Conservation (phyloP, 2,797 vertebrate genomes). For the Silurus aristotelis region DNA sequence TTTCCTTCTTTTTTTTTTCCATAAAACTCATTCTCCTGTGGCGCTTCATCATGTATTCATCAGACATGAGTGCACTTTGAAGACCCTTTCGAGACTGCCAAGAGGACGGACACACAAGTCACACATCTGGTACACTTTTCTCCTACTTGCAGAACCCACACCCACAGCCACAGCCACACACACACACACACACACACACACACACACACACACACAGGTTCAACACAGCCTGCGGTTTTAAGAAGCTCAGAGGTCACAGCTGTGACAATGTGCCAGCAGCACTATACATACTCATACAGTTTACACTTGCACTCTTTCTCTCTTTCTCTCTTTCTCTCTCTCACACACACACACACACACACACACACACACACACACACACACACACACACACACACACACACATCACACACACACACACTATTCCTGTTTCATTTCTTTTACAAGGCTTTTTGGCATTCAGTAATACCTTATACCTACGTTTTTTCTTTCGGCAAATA, state of each 20-base stretch:
- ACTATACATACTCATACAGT: slow-evolving; percentile 20
- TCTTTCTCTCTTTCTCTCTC: background rate
- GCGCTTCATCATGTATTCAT: slow-evolving; percentile 51
- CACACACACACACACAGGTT: slow-evolving; percentile 28
- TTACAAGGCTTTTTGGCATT: background rate
- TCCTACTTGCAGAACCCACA: background rate
- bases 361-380: no score
- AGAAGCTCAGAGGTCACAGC: slow-evolving; percentile 14
- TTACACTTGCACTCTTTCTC: background rate
- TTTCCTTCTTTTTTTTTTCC: background rate
- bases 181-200: slow-evolving; percentile 2
- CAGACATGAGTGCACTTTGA: slow-evolving; percentile 45
- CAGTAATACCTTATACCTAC: background rate
- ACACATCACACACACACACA: background rate
- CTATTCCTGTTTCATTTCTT: slow-evolving; percentile 6
- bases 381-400: background rate
- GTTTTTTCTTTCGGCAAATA: background rate
- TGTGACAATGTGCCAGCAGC: slow-evolving; percentile 29
- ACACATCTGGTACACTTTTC: background rate
- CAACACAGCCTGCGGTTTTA: background rate
- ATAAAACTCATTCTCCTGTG: slow-evolving; percentile 39
- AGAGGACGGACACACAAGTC: slow-evolving; percentile 15
- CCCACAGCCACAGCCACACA: background rate
- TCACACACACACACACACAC: no score
- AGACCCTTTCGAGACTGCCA: slow-evolving; percentile 37